These are phyloP conservation scores for Mandrillus leucophaeus DNA, from an alignment of 2,113 vertebrate genomes.

Conservation along the genomic window DNA sequence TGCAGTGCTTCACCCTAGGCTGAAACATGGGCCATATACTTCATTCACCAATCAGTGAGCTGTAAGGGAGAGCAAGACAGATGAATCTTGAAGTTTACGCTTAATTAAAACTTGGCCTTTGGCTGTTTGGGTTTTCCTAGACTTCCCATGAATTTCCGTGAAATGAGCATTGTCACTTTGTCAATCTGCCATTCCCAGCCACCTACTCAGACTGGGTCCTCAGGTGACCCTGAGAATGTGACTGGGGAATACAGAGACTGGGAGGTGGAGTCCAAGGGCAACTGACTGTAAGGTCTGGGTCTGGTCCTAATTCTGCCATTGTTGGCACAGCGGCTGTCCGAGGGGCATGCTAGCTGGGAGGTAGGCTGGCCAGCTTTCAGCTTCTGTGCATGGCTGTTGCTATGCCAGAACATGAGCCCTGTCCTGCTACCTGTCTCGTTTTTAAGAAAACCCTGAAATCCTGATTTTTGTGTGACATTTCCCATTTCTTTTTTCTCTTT, in stretches of 20 bases:
- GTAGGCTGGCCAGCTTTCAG: neutral
- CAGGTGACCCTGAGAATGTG: neutral
- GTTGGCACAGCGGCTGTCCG: rapidly evolving
- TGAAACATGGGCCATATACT: neutral
- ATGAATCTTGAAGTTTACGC: neutral
- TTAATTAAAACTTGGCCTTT: slow-evolving; percentile 18
- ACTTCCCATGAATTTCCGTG: neutral
- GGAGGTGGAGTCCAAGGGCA: neutral
- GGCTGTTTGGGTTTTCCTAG: neutral
- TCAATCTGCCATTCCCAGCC: neutral
- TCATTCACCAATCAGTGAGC: neutral
- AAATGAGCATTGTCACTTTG: neutral
- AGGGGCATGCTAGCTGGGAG: neutral
- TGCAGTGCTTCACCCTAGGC: neutral
- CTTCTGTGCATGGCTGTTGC: neutral
- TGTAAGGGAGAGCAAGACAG: neutral
- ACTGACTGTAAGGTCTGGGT: neutral
- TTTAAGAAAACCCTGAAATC: neutral
- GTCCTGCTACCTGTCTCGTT: neutral
- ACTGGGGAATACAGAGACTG: neutral
- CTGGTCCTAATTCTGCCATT: rapidly evolving
- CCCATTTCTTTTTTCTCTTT: neutral
- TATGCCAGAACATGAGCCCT: neutral
- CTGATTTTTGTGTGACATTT: neutral
- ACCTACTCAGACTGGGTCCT: neutral